Evolutionary conservation across 35 echinoderm and acorn worm species (phyloP).

Genomic region (Holothuria glaberrima): DNA sequence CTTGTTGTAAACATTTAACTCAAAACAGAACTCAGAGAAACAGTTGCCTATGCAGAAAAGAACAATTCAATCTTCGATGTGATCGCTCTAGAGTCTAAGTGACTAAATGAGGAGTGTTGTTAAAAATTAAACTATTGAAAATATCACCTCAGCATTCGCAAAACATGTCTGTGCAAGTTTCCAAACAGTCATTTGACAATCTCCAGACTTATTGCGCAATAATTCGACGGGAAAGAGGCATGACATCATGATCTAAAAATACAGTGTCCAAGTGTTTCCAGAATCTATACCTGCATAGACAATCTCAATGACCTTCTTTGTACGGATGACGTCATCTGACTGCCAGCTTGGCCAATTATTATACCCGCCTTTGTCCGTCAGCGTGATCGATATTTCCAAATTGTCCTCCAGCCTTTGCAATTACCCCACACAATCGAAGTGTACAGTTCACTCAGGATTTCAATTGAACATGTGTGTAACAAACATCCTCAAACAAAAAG

Average conservation of each 20-base stretch:
- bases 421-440: no score
- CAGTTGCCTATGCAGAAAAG: neutral
- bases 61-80: neutral
- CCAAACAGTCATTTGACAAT: neutral
- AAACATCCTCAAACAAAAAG: no score
- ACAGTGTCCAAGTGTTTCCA: neutral
- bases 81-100: neutral
- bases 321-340: slow-evolving; percentile 1
- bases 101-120: slow-evolving; percentile 5
- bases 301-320: neutral
- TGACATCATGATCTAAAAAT: slow-evolving; percentile 11
- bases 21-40: neutral
- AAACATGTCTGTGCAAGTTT: slow-evolving; percentile 27
- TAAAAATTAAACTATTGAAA: neutral
- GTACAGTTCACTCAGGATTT: no score
- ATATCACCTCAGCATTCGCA: neutral
- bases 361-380: neutral
- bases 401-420: no score
- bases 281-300: neutral
- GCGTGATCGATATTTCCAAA: neutral
- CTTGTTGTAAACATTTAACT: neutral
- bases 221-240: neutral
- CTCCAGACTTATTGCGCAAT: slow-evolving; percentile 10
- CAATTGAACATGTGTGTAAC: no score
- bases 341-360: neutral